Evolutionary conservation across 35 echinoderm and acorn worm genomes (phyloP), one percentile per base, ranked within the genome.

Genomic region (Lytechinus pictus): DNA sequence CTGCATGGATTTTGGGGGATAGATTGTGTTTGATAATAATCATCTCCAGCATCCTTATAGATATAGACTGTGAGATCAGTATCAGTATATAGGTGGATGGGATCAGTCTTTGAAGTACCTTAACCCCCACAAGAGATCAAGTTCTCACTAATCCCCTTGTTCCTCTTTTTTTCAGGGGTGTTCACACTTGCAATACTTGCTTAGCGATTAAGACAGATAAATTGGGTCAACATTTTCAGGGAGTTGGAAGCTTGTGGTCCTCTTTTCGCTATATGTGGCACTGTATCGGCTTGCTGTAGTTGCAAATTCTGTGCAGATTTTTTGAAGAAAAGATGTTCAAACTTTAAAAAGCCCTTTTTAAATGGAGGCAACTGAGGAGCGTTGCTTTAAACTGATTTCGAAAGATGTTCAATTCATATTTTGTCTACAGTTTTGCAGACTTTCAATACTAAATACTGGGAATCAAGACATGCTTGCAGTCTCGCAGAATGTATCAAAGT

Each of bases 51-150:
- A 93, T 93, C 92, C 92, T 57, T 55, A 93, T 2, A 27, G 28
- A 57, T 93, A 57, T 93, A 28, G 27, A 57, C 66, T 44, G n/a
- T 19, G 92, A 55, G 92, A 93, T 93, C 54, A 93, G n/a, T 57
- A 93, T 93, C 92, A 93, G 92, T 93, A n/a, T n/a, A n/a, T n/a
- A 93, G 92, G 92, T 93, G 92, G 92, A 93, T 93, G 92, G 28
- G 92, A 93, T 93, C 92, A 53, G 92, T 57, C 55, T 14, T 57
- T 54, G 52, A 57, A 93, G 54, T 93, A 93, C 92, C 92, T 93
- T 93, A 93, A 93, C 92, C 92, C 92, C 66, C 92, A 93, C n/a
- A 55, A 55, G 54, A 54, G 92, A 93, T 93, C 92, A 93, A 54
- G 54, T 93, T 93, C 92, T 1, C 54, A 27, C 14, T 93, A 93